Conservation (phyloP, 2,113 vertebrate genomes). For the Tachycineta bicolor region DNA sequence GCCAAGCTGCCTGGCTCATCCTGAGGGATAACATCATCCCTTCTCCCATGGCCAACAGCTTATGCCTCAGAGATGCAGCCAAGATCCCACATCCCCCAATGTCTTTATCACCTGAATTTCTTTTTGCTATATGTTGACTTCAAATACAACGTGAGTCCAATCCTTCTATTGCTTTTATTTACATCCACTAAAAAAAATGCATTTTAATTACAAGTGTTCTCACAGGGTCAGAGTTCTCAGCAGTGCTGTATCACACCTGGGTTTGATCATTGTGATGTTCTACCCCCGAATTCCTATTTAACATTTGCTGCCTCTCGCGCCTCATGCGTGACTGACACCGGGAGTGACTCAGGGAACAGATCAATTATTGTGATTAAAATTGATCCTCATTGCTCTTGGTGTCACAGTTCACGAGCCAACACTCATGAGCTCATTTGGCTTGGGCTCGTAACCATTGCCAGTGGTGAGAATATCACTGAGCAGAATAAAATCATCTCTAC, state of each 20-base stretch:
- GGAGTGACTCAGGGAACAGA: slow-evolving; percentile 36
- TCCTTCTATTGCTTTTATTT: not conserved
- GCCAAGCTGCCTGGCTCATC: not conserved
- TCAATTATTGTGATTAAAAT: slow-evolving; percentile 59
- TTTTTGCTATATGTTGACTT: not conserved
- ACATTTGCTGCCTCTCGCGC: not conserved
- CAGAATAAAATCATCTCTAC: not conserved
- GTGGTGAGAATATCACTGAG: not conserved
- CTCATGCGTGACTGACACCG: not conserved
- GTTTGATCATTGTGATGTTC: not conserved
- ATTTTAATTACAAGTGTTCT: not conserved
- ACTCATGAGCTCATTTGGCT: not conserved
- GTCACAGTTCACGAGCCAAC: not conserved
- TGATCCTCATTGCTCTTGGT: not conserved
- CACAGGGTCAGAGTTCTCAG: not conserved
- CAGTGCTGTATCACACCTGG: not conserved
- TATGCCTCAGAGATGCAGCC: not conserved
- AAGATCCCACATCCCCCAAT: not conserved
- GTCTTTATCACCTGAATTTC: not conserved
- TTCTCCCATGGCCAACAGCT: not conserved
- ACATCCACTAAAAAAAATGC: not conserved
- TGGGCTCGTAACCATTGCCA: not conserved
- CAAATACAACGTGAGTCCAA: not conserved
- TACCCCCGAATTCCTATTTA: not conserved
- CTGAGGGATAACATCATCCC: not conserved